Evolutionary conservation across 2,888 invertebrate genomes (phyloP).

Genomic region (Chrysina gloriosa): DNA sequence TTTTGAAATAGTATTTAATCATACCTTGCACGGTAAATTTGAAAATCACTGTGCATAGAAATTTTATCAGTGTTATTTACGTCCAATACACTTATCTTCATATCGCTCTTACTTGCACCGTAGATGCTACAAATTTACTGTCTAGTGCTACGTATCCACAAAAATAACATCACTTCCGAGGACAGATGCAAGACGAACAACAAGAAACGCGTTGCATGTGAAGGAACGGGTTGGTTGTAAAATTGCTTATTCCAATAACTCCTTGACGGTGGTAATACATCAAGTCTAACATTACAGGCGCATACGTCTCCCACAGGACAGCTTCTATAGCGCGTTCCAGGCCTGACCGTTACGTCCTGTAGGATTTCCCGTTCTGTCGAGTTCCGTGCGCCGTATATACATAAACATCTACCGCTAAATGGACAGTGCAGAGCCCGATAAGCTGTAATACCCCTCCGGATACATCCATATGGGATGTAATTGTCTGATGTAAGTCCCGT

Average conservation of each 20-base stretch:
- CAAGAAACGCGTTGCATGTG: neutral
- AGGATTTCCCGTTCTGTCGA: slow-evolving; percentile 42
- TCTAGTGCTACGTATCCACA: no score
- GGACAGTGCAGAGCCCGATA: slow-evolving; percentile 19
- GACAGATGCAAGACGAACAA: neutral
- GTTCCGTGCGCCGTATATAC: slow-evolving; percentile 16
- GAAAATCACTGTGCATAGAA: no score
- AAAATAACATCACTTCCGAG: slow-evolving; percentile 2
- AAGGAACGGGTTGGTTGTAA: slow-evolving; percentile 13
- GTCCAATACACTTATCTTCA: no score
- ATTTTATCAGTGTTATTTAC: no score
- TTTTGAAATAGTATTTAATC: no score
- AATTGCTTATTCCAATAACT: slow-evolving; percentile 34
- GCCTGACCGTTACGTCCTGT: slow-evolving; percentile 43
- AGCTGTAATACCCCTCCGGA: slow-evolving; percentile 17
- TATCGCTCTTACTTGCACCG: no score
- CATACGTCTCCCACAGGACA: slow-evolving; percentile 51
- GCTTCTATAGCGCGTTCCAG: slow-evolving; percentile 45
- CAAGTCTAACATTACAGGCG: slow-evolving; percentile 51
- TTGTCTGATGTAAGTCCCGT: slow-evolving; percentile 14
- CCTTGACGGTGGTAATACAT: slow-evolving; percentile 49
- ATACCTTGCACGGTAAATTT: no score
- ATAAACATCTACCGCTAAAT: slow-evolving; percentile 17
- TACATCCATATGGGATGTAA: slow-evolving; percentile 23
- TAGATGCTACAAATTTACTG: no score